Evolutionary conservation across 2,797 vertebrate species (phyloP).

Genomic region (Helicolenus hilgendorfi): DNA sequence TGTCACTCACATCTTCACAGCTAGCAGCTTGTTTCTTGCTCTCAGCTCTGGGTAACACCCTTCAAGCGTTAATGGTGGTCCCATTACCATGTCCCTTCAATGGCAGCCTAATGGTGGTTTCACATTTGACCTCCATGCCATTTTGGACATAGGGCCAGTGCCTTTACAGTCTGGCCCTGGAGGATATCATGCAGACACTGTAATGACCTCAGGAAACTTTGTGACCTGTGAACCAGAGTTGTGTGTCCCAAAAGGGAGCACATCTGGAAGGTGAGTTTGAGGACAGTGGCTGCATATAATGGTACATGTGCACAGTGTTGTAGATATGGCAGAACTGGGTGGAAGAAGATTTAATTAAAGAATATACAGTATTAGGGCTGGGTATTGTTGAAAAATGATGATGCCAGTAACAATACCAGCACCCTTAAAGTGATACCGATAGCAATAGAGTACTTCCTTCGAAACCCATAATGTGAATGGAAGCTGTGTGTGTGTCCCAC

Average conservation of each 20-base stretch:
- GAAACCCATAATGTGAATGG: too few species aligned
- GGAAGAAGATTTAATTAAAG: neutral
- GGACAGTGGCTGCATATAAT: neutral
- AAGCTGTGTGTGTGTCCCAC: too few species aligned
- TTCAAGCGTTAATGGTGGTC: slow-evolving; percentile 12
- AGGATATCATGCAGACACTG: neutral
- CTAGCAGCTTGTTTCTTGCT: slow-evolving; percentile 14
- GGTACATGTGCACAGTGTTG: neutral
- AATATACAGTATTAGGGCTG: neutral
- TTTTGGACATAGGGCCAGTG: slow-evolving; percentile 4
- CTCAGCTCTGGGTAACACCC: slow-evolving; percentile 30
- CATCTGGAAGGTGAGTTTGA: neutral
- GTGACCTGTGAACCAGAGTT: slow-evolving; percentile 8
- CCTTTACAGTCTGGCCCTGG: neutral
- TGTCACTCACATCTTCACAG: slow-evolving; percentile 16
- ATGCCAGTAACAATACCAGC: too few species aligned
- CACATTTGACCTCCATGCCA: neutral
- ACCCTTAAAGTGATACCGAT: too few species aligned
- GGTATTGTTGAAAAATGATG: too few species aligned
- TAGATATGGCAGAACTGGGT: neutral
- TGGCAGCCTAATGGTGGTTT: slow-evolving; percentile 36
- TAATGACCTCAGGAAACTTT: slow-evolving; percentile 26
- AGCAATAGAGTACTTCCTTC: too few species aligned
- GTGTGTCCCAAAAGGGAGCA: neutral
- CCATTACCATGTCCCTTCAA: slow-evolving; percentile 1